Percentiles rank a stretch among this genome's conserved stretches.
Evolutionary conservation across 2,888 invertebrate species (phyloP).

Genomic region (Mylabris sibirica): DNA sequence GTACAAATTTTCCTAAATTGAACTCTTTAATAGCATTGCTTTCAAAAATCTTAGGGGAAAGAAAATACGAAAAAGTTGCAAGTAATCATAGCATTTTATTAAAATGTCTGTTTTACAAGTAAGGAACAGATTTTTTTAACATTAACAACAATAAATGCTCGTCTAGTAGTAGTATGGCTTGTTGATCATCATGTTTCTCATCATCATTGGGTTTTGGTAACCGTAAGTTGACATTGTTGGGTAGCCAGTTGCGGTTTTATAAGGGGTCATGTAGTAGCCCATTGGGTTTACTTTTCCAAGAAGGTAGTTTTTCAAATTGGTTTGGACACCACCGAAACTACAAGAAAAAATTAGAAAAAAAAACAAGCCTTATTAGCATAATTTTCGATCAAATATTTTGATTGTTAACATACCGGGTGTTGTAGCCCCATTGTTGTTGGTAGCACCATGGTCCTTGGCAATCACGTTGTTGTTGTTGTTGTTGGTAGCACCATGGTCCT

Average conservation of each 20-base stretch:
- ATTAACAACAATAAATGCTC: not conserved
- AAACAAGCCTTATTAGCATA: not conserved
- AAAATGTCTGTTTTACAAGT: too few species aligned
- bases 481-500: too few species aligned
- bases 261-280: not conserved
- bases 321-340: not conserved
- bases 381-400: not conserved
- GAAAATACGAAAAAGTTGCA: too few species aligned
- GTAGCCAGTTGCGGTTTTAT: not conserved
- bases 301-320: not conserved
- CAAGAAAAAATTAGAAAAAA: not conserved
- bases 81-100: too few species aligned
- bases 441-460: not conserved
- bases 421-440: constrained; percentile 2
- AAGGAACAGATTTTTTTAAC: too few species aligned
- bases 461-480: too few species aligned
- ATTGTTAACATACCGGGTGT: not conserved
- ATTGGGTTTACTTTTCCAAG: not conserved
- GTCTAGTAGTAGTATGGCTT: not conserved
- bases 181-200: not conserved
- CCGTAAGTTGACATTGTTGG: not conserved
- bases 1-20: too few species aligned
- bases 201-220: not conserved
- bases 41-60: too few species aligned
- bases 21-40: too few species aligned